These are phyloP conservation scores for Rostratula benghalensis DNA, from an alignment of 2,113 vertebrate genomes.

Conservation along the genomic window DNA sequence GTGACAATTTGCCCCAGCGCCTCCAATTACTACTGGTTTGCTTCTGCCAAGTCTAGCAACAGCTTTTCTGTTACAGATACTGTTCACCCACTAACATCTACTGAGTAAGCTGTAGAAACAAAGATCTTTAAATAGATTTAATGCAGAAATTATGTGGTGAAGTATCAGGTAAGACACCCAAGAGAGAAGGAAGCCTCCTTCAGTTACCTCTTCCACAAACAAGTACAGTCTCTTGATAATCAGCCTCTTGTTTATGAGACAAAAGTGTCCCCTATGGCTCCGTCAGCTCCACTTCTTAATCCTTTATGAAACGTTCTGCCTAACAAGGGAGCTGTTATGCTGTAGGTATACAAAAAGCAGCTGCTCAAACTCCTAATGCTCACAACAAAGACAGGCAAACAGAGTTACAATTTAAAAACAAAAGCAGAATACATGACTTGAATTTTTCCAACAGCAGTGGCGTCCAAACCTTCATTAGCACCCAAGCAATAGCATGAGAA, in stretches of 20 bases:
- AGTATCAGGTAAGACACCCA: slow-evolving; percentile 42
- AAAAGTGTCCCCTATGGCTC: slow-evolving; percentile 55
- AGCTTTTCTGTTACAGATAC: neutral
- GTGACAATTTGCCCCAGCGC: neutral
- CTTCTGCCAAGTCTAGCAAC: neutral
- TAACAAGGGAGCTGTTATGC: slow-evolving; percentile 49
- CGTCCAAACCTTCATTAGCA: slow-evolving; percentile 57
- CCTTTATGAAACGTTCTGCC: slow-evolving; percentile 17
- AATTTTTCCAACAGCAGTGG: neutral
- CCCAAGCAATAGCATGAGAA: neutral
- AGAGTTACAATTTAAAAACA: slow-evolving; percentile 44
- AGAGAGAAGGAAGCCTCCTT: slow-evolving; percentile 67
- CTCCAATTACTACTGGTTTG: neutral
- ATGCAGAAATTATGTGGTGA: neutral
- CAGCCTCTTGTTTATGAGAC: slow-evolving; percentile 63
- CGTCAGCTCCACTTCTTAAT: neutral
- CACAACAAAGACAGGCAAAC: neutral
- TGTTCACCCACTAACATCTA: neutral
- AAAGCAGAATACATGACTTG: slow-evolving; percentile 12
- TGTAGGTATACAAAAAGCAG: slow-evolving; percentile 48
- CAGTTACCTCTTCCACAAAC: slow-evolving; percentile 70
- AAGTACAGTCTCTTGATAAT: slow-evolving; percentile 67
- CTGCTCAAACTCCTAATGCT: neutral
- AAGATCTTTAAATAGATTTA: neutral
- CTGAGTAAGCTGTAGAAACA: neutral